A percentile compares a stretch with the other conserved stretches of the same genome.
phyloP scores from a whole-genome alignment of 35 echinoderm and acorn worm species.

The Lytechinus pictus region DNA sequence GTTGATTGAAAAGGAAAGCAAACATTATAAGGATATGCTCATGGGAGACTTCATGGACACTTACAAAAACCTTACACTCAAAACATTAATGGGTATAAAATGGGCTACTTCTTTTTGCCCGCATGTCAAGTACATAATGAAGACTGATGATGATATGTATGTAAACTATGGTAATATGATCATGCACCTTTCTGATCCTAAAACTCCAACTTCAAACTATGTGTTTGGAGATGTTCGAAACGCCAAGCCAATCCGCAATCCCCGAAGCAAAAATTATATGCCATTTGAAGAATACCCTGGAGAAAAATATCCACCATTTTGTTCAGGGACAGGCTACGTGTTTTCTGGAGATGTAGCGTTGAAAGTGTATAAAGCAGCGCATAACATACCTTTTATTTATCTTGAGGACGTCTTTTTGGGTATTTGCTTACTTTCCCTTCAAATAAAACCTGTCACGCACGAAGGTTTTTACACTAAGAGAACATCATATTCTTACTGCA shows the following conservation, averaged over 20 bases:
- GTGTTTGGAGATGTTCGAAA: constrained; percentile 82
- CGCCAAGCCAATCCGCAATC: constrained; percentile 83
- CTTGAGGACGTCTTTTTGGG: constrained; percentile 92
- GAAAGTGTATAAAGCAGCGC: constrained; percentile 70
- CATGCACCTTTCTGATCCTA: constrained; percentile 45
- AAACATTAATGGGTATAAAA: constrained; percentile 96
- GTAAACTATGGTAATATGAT: constrained; percentile 81
- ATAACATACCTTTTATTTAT: constrained; percentile 77
- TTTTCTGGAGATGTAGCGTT: constrained; percentile 84
- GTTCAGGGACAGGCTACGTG: constrained; percentile 90
- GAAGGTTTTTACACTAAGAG: constrained; percentile 89
- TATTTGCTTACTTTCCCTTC: constrained; percentile 70
- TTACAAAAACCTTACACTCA: constrained; percentile 93
- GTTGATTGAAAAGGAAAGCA: constrained; percentile 73
- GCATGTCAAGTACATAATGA: constrained; percentile 84
- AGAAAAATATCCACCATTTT: constrained; percentile 89
- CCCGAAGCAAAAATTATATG: constrained; percentile 99
- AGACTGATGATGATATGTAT: constrained; percentile 98
- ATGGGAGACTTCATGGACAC: constrained; percentile 93
- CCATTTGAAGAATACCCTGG: constrained; percentile 79
- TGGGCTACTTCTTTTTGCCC: constrained; percentile 80
- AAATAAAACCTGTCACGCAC: constrained; percentile 77
- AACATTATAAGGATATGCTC: constrained; percentile 83
- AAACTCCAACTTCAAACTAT: constrained; percentile 45
- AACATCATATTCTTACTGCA: constrained; percentile 89